A percentile compares a stretch with the other conserved stretches of the same genome.
Evolutionary conservation across 2,888 invertebrate species (phyloP).

Genomic region (Iselma pallidipennis): DNA sequence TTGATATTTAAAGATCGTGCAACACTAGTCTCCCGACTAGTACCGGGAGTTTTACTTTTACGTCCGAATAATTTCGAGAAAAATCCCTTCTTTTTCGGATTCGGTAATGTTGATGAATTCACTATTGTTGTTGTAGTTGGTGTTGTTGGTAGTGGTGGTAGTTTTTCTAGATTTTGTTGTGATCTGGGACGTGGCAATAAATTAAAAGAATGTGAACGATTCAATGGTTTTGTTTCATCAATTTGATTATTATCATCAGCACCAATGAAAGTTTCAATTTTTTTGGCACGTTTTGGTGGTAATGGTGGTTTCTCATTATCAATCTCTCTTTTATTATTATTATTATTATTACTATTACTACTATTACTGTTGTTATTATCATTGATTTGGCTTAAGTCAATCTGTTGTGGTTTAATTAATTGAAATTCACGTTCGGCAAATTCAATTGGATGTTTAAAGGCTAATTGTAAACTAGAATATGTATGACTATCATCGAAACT

Average conservation of each 20-base stretch:
- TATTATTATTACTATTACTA: conserved; percentile 47
- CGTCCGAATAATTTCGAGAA: conserved; percentile 68
- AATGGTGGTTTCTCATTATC: conserved; percentile 20
- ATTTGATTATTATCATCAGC: conserved; percentile 31
- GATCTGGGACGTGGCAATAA: conserved; percentile 47
- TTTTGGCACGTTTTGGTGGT: conserved; percentile 78
- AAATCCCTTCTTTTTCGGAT: conserved; percentile 65
- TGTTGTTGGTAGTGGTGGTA: conserved; percentile 56
- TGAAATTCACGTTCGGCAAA: conserved; percentile 54
- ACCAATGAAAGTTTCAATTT: conserved; percentile 55
- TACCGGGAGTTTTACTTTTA: conserved; percentile 56
- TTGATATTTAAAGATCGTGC: conserved; percentile 44
- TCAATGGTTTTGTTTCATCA: conserved; percentile 29
- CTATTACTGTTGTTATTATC: conserved; percentile 48
- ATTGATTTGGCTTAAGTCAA: conserved; percentile 43
- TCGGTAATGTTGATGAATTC: conserved; percentile 54
- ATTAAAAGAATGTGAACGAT: conserved; percentile 47
- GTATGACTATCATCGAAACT: conserved; percentile 76
- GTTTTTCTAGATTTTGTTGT: conserved; percentile 47
- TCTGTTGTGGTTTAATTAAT: conserved; percentile 56
- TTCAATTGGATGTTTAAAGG: conserved; percentile 80
- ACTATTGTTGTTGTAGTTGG: no score
- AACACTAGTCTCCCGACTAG: conserved; percentile 46
- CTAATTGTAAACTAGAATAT: conserved; percentile 82
- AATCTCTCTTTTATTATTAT: conserved; percentile 46